phyloP scores from a whole-genome alignment of 2,888 invertebrate species.

The Buathra laborator region DNA sequence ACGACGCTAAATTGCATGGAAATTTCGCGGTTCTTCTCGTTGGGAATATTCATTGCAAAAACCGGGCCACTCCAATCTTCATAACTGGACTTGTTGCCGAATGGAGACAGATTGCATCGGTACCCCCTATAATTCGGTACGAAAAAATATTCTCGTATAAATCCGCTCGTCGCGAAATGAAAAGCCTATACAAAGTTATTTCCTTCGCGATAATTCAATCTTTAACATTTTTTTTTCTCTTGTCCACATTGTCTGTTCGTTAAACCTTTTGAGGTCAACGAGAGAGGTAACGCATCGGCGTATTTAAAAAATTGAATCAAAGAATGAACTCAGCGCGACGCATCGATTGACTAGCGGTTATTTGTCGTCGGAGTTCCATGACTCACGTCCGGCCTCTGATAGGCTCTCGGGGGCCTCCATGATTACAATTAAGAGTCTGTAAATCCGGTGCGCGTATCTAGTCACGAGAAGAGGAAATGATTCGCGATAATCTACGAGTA shows the following conservation, averaged over 20 bases:
- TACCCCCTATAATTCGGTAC: constrained; percentile 39
- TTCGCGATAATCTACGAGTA: constrained; percentile 57
- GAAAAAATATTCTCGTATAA: constrained; percentile 35
- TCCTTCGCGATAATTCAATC: too few relatives aligned
- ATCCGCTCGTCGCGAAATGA: constrained; percentile 22
- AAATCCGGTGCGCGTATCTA: constrained; percentile 36
- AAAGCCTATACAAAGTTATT: too few relatives aligned
- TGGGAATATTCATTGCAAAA: constrained; percentile 64
- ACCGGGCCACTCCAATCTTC: constrained; percentile 65
- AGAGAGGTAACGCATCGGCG: too few relatives aligned
- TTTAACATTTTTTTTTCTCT: too few relatives aligned
- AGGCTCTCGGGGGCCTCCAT: constrained; percentile 6
- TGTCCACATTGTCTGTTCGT: background rate
- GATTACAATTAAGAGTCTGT: constrained; percentile 65
- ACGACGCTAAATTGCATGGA: constrained; percentile 64
- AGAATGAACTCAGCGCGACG: background rate
- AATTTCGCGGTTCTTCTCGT: constrained; percentile 46
- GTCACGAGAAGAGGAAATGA: constrained; percentile 43
- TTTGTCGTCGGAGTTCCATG: constrained; percentile 34
- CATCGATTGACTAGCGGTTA: constrained; percentile 8
- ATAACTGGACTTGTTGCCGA: constrained; percentile 64
- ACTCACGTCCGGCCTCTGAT: constrained; percentile 49
- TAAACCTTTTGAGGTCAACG: background rate
- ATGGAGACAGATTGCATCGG: constrained; percentile 62
- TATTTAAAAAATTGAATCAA: background rate